Conservation (phyloP, 2,797 vertebrate genomes). For the Nannoperca obscura region DNA sequence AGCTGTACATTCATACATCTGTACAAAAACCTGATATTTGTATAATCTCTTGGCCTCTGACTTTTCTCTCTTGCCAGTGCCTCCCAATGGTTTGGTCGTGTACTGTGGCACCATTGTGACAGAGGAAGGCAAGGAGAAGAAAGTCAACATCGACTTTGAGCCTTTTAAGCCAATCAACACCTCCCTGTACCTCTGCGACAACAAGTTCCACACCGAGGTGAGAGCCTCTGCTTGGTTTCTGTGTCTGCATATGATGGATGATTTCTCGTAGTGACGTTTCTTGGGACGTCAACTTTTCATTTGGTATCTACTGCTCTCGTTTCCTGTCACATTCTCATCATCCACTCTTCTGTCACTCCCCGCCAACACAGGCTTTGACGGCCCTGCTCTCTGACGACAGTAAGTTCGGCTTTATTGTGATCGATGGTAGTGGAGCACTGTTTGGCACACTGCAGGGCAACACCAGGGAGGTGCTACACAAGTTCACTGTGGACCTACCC, state of each 20-base stretch:
- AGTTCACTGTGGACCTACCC: conserved; percentile 99
- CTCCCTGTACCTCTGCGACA: conserved; percentile 98
- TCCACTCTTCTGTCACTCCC: conserved; percentile 12
- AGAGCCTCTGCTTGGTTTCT: conserved; percentile 51
- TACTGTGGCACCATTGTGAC: conserved; percentile 99
- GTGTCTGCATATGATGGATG: neutral
- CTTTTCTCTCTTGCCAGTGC: conserved; percentile 88
- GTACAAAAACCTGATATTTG: conserved; percentile 2
- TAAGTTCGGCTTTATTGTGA: conserved; percentile 99
- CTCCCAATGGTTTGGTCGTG: conserved; percentile 99
- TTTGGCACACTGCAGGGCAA: conserved; percentile 99
- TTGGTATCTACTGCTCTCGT: neutral
- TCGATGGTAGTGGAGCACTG: conserved; percentile 97
- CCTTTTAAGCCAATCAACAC: conserved; percentile 99
- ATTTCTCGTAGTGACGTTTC: neutral
- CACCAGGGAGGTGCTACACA: conserved; percentile 98
- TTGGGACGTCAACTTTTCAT: neutral
- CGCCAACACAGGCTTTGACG: conserved; percentile 90
- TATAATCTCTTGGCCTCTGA: conserved; percentile 18
- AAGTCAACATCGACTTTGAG: conserved; percentile 99
- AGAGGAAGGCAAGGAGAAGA: conserved; percentile 99
- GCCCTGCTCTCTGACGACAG: conserved; percentile 97
- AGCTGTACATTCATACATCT: neutral
- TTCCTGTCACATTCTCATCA: conserved; percentile 30
- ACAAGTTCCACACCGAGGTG: conserved; percentile 99